Conservation (phyloP, 2,888 invertebrate species). For the Synanthedon andrenaeformis region DNA sequence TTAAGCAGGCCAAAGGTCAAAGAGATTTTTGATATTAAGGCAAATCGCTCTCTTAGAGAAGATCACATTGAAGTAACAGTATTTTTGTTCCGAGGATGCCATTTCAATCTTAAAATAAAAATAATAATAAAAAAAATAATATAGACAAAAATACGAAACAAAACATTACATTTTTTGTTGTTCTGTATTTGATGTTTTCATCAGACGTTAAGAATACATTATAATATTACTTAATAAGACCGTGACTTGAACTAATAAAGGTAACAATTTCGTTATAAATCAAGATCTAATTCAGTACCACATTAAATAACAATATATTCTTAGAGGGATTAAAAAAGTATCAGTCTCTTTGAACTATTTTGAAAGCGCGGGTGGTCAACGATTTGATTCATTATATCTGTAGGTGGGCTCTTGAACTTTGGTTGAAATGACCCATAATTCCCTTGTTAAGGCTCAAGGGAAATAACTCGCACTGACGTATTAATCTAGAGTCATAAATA, state of each 20-base stretch:
- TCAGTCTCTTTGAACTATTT: slow-evolving; percentile 32
- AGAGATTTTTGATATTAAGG: no score
- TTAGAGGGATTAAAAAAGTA: slow-evolving; percentile 34
- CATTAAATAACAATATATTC: slow-evolving; percentile 26
- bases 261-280: slow-evolving; percentile 23
- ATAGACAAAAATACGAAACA: no score
- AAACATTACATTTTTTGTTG: no score
- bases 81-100: no score
- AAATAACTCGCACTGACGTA: slow-evolving; percentile 43
- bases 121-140: no score
- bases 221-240: slow-evolving; percentile 11
- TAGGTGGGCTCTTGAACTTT: slow-evolving; percentile 56
- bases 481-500: slow-evolving; percentile 55
- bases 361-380: slow-evolving; percentile 48
- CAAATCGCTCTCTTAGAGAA: no score
- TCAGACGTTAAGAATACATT: background rate
- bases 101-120: no score
- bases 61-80: no score
- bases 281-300: slow-evolving; percentile 20
- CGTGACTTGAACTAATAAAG: slow-evolving; percentile 39
- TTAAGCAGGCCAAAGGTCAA: no score
- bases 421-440: slow-evolving; percentile 59
- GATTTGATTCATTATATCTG: slow-evolving; percentile 49
- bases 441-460: slow-evolving; percentile 48
- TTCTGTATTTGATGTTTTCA: no score